Evolutionary conservation across 2,113 vertebrate genomes (phyloP), one percentile per base, ranked within the genome.

Genomic region (Alethe diademata): DNA sequence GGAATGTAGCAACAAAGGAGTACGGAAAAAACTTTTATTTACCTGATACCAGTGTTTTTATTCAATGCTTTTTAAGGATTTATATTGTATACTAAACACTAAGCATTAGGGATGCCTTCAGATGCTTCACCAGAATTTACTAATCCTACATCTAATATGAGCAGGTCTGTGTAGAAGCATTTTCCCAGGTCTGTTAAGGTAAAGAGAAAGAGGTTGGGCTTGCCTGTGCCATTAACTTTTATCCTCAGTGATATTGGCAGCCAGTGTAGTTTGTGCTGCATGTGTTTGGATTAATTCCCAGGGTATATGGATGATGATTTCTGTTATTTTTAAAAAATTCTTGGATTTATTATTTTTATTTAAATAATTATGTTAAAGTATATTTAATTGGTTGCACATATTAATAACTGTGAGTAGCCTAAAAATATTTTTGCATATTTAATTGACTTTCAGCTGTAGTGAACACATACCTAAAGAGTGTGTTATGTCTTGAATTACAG

Each of bases 401-500:
- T 38, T 54, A 67, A n/a, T 87, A 22, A 18, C 4, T 72, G 26
- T 45, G 50, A 82, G 18, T 60, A 85, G 25, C 38, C 53, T 48
- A 50, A 81, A 88, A 81, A 29, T 33, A 9, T 74, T 69, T 76
- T 17, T 61, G 4, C 15, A 8, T 61, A 40, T 67, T 47, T 38
- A 61, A 36, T 38, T 74, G 29, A 18, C 66, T 78, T 70, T 89
- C 67, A 76, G n/a, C 33, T 5, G 0, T 11, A 56, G 8, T 14
- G 9, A 19, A 38, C 1, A 5, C 14, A 71, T 8, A 18, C 75
- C 58, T 61, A 62, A 93, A 78, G 67, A 56, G 23, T 42, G 6
- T 57, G 82, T 62, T 90, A 31, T 88, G 5, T 90, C 93, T 97
- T 79, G 47, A 64, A 94, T 88, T 97, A 67, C 75, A 99, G 99